Conservation (phyloP, 2,888 invertebrate genomes). For the Pyrochroa serraticornis region DNA sequence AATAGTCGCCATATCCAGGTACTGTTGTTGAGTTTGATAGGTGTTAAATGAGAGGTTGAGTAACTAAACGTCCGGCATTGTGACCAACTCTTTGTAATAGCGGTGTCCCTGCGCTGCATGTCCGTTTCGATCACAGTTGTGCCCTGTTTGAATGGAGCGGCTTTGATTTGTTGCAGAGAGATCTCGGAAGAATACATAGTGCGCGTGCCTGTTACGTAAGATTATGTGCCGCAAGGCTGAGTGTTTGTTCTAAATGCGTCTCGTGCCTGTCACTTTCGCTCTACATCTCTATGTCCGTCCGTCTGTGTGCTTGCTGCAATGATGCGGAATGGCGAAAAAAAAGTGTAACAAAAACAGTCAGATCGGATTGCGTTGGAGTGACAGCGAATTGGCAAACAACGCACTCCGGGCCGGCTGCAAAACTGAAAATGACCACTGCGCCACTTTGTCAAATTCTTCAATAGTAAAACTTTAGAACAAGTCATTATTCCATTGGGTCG, state of each 20-base stretch:
- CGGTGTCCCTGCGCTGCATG: background rate
- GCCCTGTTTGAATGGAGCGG: slow-evolving; percentile 51
- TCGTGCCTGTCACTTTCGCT: slow-evolving; percentile 15
- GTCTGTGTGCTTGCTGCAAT: slow-evolving; percentile 7
- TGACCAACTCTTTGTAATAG: too few relatives aligned
- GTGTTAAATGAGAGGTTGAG: too few relatives aligned
- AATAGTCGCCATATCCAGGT: too few relatives aligned
- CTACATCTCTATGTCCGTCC: slow-evolving; percentile 3
- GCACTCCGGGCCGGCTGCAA: too few relatives aligned
- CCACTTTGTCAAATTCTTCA: too few relatives aligned
- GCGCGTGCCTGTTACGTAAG: slow-evolving; percentile 88
- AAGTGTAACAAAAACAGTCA: background rate
- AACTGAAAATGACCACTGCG: too few relatives aligned
- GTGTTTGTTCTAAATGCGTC: slow-evolving; percentile 20
- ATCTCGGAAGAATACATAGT: slow-evolving; percentile 83
- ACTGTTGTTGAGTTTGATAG: too few relatives aligned
- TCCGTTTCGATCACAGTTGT: slow-evolving; percentile 27
- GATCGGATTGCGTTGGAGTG: too few relatives aligned
- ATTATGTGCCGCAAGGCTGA: slow-evolving; percentile 49
- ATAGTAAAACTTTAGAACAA: too few relatives aligned
- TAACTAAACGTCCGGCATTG: too few relatives aligned
- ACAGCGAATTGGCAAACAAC: too few relatives aligned
- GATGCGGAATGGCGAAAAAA: background rate
- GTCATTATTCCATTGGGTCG: too few relatives aligned
- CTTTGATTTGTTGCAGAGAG: slow-evolving; percentile 61